Evolutionary conservation across 2,797 vertebrate species (phyloP), one percentile per base, ranked within the genome.

Genomic region (Decapterus maruadsi): DNA sequence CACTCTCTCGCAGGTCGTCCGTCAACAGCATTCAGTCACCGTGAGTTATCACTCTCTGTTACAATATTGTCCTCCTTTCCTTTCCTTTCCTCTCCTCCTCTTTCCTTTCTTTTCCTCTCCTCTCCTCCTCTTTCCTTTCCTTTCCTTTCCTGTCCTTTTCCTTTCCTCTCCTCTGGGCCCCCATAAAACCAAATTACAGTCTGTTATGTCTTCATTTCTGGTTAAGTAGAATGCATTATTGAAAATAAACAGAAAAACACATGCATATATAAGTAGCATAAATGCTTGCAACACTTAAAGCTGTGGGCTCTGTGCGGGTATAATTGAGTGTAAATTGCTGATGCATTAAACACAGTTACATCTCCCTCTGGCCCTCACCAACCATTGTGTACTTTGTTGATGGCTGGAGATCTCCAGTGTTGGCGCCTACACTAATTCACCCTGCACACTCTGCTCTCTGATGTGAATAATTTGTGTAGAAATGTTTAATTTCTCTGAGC

Each of bases 21-120:
- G 95, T 97, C 96, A 98, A 95, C 98, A 99, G 98, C 97, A 95
- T 97, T 95, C 97, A 98, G 95, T 99, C 98, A 98, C 96, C 95
- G 98, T 99, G 98, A 99, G 98, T 99, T 95, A 94, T 95, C 95
- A 94, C 95, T 96, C 95, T 96, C 95, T 95, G 87, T 94, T 97
- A 95, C 74, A 31, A 94, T 96, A 90, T 94, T 92, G 78, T 83
- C 67, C 71, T 74, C 72, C 65, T 74, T 2, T 74, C 65, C 75
- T 73, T 29, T 56, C 42, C 45, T 63, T 57, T 22, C 56, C 13
- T 42, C 38, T 69, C n/a, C 34, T 45, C 16, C 22, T 36, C 34
- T 73, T 29, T n/a, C 45, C 45, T 48, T 17, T 8, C 45, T 8
- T 48, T 2, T 20, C 20, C 46, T 43, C 14, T 43, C 43, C 6